Base-by-base conservation (phyloP, 1,140 invertebrate genomes). In the Drosophila kurseongensis region DNA sequence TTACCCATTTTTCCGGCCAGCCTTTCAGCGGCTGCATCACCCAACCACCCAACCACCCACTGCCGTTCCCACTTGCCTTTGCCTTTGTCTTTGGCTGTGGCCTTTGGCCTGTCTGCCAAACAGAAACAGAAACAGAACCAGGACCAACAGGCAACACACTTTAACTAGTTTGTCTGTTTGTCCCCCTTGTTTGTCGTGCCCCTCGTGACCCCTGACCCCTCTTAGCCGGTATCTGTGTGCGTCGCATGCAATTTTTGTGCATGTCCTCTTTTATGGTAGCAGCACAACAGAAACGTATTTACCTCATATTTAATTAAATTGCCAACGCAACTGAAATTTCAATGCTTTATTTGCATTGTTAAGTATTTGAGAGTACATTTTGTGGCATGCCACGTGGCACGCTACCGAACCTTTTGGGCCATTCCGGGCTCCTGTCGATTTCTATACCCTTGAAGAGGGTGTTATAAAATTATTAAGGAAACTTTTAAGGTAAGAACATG, bases 251-350 rank as follows among this genome's bases (percentile, higher is more conserved):
- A 71, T 86, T 81, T 88, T 82, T 85, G 76, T 88, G 79, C 62
- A 79, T 86, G 83, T 79, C 69, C 74, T 63, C 71, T 57, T 76
- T 81, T 72, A 74, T 66, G 62, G 73, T 58, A 71, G 68, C 59
- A 65, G 57, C 75, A 58, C 48, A 48, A 40, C 61, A 48, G 45
- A 63, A 82, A 69, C 80, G 83, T 73, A 76, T 76, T 88, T 82
- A 76, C 83, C 83, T 83, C 79, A 83, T 88, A 83, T 86, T 88
- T 88, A 88, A 88, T 89, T 83, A 77, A 86, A 86, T 82, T 83
- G 59, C 75, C 67, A 88, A 75, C 61, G 50, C 82, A 80, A 88
- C 63, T 45, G 56, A 79, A 68, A 79, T 69, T 88, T 59, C 83
- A 82, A 79, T 79, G 79, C 71, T 79, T 79, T 86, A 88, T 79